Evolutionary conservation across 2,113 vertebrate genomes (phyloP).

Genomic region (Stictonetta naevosa): DNA sequence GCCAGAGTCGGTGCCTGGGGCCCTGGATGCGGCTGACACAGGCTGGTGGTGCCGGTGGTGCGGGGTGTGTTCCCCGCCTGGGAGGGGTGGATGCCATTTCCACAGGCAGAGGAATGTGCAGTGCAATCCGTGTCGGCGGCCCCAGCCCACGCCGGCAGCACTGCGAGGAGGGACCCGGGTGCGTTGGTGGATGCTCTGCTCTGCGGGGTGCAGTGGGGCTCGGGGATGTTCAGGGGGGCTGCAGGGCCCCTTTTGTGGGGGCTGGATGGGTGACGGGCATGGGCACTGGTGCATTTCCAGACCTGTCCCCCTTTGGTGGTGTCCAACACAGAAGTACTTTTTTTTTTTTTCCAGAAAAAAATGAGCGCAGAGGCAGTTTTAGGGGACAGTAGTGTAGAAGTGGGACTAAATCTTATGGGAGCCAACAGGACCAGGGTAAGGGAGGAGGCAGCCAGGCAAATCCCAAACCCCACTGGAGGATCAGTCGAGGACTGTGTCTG

Average conservation of each 20-base stretch:
- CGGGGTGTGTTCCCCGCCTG: background rate
- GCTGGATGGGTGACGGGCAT: fast-evolving
- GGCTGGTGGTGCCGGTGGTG: background rate
- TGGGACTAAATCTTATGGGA: background rate
- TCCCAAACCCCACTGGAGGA: too few species aligned
- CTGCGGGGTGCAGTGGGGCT: fast-evolving
- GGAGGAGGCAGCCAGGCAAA: background rate
- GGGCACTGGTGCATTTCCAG: background rate
- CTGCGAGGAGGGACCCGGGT: fast-evolving
- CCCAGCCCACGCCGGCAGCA: background rate
- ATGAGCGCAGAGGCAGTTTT: background rate
- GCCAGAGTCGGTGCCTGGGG: fast-evolving
- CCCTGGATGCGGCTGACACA: background rate
- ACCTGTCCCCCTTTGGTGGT: background rate
- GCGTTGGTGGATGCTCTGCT: background rate
- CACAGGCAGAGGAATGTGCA: background rate
- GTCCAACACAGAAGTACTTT: fast-evolving
- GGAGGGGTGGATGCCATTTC: background rate
- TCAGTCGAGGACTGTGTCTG: background rate
- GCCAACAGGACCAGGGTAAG: fast-evolving
- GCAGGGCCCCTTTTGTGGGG: fast-evolving
- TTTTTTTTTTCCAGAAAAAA: background rate
- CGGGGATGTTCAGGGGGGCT: background rate
- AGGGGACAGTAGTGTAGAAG: background rate
- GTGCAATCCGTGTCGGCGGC: fast-evolving